phyloP scores from a whole-genome alignment of 1,140 invertebrate genomes.

The Apocrypta bakeri region DNA sequence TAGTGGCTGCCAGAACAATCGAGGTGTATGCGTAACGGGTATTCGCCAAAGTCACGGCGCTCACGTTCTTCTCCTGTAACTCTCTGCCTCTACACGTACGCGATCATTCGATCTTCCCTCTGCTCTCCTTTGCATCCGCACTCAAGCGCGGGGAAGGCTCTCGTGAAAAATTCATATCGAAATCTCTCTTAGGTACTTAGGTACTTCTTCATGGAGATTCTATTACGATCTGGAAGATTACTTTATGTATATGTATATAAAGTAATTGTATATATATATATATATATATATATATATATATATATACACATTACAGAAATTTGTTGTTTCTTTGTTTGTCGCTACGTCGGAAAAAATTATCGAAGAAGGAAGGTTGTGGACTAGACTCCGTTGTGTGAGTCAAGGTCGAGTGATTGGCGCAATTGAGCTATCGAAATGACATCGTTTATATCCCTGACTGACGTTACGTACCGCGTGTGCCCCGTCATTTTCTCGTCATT shows the following conservation, averaged over 20 bases:
- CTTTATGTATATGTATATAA: too few species aligned
- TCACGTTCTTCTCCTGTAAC: background rate
- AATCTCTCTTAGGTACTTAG: too few species aligned
- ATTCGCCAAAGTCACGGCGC: slow-evolving; percentile 47
- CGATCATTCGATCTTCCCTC: background rate
- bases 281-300: too few species aligned
- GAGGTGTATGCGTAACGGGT: slow-evolving; percentile 27
- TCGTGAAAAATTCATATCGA: slow-evolving; percentile 7
- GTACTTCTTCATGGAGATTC: too few species aligned
- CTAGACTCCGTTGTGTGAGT: too few species aligned
- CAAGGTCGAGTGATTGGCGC: slow-evolving; percentile 53
- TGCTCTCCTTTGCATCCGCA: background rate
- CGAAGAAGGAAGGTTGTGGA: too few species aligned
- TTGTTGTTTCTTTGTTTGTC: too few species aligned
- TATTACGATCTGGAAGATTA: too few species aligned
- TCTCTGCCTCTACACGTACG: background rate
- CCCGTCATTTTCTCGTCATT: background rate
- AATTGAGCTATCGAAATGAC: slow-evolving; percentile 23
- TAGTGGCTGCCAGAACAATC: background rate
- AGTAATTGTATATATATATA: too few species aligned
- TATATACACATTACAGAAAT: too few species aligned
- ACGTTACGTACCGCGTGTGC: background rate
- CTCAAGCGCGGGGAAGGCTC: too few species aligned
- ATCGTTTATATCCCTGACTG: background rate
- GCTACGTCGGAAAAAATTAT: too few species aligned